Evolutionary conservation across 2,113 vertebrate genomes (phyloP).

Genomic region (Formicarius rufipectus): DNA sequence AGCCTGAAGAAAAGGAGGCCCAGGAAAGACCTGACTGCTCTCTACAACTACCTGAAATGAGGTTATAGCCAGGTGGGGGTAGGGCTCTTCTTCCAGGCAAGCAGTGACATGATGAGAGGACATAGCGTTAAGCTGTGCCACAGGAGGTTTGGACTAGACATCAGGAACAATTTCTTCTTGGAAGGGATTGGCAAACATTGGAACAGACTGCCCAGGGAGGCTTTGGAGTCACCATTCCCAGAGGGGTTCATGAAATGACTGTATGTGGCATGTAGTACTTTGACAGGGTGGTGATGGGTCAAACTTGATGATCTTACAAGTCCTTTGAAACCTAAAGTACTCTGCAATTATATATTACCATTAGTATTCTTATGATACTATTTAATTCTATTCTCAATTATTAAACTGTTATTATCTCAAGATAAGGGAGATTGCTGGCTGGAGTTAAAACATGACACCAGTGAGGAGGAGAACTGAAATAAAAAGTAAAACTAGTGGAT

Average conservation of each 20-base stretch:
- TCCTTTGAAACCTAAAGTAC: not conserved
- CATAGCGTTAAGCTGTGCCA: not conserved
- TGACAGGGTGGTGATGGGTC: not conserved
- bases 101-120: not conserved
- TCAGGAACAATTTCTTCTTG: not conserved
- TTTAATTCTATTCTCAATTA: not conserved
- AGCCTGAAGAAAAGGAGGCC: not conserved
- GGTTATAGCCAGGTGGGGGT: too few relatives aligned
- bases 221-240: not conserved
- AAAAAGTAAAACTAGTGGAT: not conserved
- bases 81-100: not conserved
- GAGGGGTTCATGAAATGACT: not conserved
- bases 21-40: not conserved
- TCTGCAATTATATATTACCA: not conserved
- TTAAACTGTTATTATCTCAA: not conserved
- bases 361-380: not conserved
- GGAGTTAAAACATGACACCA: not conserved
- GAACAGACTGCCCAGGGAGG: rapidly evolving
- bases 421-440: not conserved
- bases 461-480: not conserved
- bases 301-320: not conserved
- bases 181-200: not conserved
- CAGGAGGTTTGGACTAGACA: not conserved
- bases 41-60: not conserved
- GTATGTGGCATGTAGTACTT: not conserved